A percentile compares a stretch with the other conserved stretches of the same genome.
These are phyloP conservation scores for Apotomis capreana DNA, from an alignment of 2,888 invertebrate genomes.

Conservation along the genomic window DNA sequence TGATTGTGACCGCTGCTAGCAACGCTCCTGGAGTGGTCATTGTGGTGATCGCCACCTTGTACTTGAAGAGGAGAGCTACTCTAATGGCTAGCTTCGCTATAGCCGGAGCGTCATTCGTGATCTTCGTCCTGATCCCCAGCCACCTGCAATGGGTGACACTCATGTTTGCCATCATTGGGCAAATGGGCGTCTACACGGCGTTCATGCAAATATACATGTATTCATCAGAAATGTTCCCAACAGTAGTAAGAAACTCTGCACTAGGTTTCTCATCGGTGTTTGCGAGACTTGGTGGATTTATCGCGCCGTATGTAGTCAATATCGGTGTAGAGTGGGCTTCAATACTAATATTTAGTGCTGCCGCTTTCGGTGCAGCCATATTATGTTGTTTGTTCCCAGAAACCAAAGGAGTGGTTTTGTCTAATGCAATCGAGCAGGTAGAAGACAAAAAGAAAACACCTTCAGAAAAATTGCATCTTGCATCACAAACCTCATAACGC, in stretches of 20 bases:
- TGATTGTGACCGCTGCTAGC: conserved; percentile 86
- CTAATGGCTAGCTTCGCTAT: conserved; percentile 62
- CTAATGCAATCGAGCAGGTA: conserved; percentile 69
- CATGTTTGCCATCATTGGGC: conserved; percentile 88
- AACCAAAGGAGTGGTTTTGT: conserved; percentile 68
- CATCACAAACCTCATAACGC: conserved; percentile 11
- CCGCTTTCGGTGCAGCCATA: conserved; percentile 65
- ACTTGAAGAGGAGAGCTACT: conserved; percentile 65
- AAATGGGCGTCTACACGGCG: conserved; percentile 88
- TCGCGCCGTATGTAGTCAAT: conserved; percentile 87
- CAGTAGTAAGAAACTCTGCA: conserved; percentile 90
- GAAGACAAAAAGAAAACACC: conserved; percentile 51
- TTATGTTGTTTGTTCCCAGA: conserved; percentile 71
- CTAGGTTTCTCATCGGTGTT: conserved; percentile 89
- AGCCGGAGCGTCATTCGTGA: conserved; percentile 63
- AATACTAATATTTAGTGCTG: conserved; percentile 65
- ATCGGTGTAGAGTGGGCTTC: conserved; percentile 72
- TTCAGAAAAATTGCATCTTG: conserved; percentile 17
- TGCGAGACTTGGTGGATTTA: conserved; percentile 86
- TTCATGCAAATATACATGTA: conserved; percentile 88
- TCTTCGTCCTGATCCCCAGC: conserved; percentile 67
- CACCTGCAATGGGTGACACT: conserved; percentile 76
- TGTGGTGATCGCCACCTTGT: conserved; percentile 62
- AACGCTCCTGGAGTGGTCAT: conserved; percentile 63
- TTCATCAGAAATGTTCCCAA: conserved; percentile 91